Evolutionary conservation across 2,888 invertebrate genomes (phyloP), one percentile per base, ranked within the genome.

Genomic region (Belgica antarctica): DNA sequence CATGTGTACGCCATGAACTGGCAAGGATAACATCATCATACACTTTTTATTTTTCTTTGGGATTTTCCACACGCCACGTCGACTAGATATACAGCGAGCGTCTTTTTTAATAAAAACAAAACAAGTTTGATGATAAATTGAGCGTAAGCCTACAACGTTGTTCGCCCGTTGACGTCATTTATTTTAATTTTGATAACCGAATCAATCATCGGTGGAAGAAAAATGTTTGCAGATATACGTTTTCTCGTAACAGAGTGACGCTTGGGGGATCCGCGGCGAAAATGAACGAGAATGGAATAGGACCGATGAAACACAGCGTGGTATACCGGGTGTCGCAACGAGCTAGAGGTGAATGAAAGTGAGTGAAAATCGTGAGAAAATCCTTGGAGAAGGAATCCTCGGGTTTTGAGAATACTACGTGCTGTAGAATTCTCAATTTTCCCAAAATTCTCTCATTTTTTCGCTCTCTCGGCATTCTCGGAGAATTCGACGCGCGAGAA

Each of bases 141-240:
- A 34, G 24, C 22, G 22, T 52, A 22, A 52, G 52, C 52, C 52
- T 52, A 4, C 25, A 19, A 27, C 12, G n/a, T 31, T 62, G 10
- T 36, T n/a, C 22, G 0, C 36, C 36, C 34, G 24, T 41, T 62
- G 62, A 62, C 62, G 62, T 62, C 62, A 62, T 62, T 62, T 62
- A 62, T 62, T 62, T 62, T 62, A 62, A 62, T 62, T 62, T 41
- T 62, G 17, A 17, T 41, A 62, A 36, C 62, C 41, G 28, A 62
- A 62, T 62, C 62, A 62, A 62, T 62, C 62, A 62, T 41, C 41
- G 36, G 31, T 25, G 62, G 12, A 22, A 25, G 59, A 4, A 15
- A 22, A 52, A 52, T 15, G n/a, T 15, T 41, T 15, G 41, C 15
- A n/a, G n/a, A n/a, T n/a, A n/a, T n/a, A 15, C 41, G 2, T 10